These are phyloP conservation scores for Penaeus chinensis DNA, from an alignment of 1,140 invertebrate species.

Conservation along the genomic window DNA sequence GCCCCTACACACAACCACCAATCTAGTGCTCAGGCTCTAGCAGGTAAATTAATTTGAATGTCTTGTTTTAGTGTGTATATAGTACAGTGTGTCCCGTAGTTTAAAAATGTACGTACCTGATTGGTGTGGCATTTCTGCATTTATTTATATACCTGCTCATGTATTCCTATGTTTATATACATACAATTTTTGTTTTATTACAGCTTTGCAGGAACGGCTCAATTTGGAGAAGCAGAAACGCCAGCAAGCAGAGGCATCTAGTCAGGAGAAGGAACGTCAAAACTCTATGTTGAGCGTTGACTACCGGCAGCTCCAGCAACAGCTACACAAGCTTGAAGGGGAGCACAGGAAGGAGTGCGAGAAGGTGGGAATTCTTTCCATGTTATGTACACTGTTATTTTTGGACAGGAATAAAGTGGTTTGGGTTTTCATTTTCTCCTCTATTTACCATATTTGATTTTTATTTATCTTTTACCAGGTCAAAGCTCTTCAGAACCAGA, in stretches of 20 bases:
- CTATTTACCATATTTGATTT: background rate
- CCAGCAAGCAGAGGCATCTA: conserved; percentile 67
- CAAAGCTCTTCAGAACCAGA: conserved; percentile 52
- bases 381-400: too few species aligned
- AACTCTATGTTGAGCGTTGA: conserved; percentile 94
- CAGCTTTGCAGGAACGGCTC: conserved; percentile 70
- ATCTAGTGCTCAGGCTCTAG: conserved; percentile 56
- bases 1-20: conserved; percentile 50
- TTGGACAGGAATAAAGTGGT: too few species aligned
- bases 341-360: conserved; percentile 89
- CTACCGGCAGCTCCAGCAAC: conserved; percentile 89
- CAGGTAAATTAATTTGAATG: conserved; percentile 34
- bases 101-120: background rate
- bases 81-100: too few species aligned
- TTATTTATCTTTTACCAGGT: conserved; percentile 28
- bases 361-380: conserved; percentile 73
- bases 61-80: background rate
- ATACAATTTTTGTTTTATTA: background rate
- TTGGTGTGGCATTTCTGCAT: background rate
- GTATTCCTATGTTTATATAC: background rate
- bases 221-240: conserved; percentile 68
- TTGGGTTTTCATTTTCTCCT: background rate
- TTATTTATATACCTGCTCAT: background rate
- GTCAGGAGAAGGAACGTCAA: conserved; percentile 91
- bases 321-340: conserved; percentile 88